Evolutionary conservation across 2,888 invertebrate genomes (phyloP).

Genomic region (Physocephala rufipes): DNA sequence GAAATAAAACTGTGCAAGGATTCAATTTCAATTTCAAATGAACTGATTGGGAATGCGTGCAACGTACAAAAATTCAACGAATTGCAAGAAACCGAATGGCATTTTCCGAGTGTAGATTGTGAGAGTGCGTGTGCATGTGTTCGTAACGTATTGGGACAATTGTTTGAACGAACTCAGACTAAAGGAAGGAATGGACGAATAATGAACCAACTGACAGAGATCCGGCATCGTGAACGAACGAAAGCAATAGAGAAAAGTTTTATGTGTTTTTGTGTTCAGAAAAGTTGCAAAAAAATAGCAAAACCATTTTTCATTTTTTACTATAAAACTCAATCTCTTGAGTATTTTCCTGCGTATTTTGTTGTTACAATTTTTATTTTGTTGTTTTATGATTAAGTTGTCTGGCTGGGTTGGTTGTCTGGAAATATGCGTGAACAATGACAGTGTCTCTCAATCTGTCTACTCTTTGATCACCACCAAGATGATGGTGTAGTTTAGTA

Average conservation of each 20-base stretch:
- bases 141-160: background rate
- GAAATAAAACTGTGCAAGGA: constrained; percentile 27
- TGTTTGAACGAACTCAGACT: background rate
- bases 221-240: background rate
- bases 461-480: background rate
- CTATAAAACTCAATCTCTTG: too few relatives aligned
- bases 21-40: constrained; percentile 26
- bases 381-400: constrained; percentile 12
- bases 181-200: background rate
- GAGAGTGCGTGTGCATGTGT: too few relatives aligned
- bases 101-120: background rate
- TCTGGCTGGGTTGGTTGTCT: background rate
- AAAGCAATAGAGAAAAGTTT: background rate
- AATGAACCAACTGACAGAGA: background rate
- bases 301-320: background rate
- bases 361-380: background rate
- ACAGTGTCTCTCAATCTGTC: background rate
- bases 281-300: constrained; percentile 13
- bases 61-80: constrained; percentile 14
- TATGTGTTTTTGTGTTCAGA: constrained; percentile 13
- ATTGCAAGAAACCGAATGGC: constrained; percentile 5
- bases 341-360: too few relatives aligned
- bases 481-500: background rate
- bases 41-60: constrained; percentile 13
- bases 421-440: too few relatives aligned